Evolutionary conservation across 2,113 vertebrate genomes (phyloP).

Genomic region (Ptilorrhoa leucosticta): DNA sequence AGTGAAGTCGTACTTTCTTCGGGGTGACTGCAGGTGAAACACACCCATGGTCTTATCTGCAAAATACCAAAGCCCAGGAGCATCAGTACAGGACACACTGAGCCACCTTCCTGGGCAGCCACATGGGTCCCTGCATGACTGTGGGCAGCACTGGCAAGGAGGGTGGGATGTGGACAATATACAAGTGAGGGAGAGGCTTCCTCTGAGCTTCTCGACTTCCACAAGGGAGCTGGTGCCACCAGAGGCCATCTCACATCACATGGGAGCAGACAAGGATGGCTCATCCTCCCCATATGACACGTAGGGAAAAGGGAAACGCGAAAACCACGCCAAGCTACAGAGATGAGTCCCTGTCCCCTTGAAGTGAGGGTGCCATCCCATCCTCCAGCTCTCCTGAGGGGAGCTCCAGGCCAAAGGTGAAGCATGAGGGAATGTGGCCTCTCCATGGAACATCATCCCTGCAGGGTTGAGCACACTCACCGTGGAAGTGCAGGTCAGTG

Average conservation of each 20-base stretch:
- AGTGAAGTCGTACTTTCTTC: conserved; percentile 82
- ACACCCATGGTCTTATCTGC: conserved; percentile 88
- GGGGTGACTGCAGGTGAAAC: conserved; percentile 84
- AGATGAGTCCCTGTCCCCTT: not conserved
- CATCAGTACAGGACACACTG: not conserved
- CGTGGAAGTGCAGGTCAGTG: conserved; percentile 88
- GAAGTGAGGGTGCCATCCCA: not conserved
- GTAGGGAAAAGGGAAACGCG: not conserved
- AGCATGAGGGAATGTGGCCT: not conserved
- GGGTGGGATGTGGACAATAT: not conserved
- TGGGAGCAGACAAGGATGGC: not conserved
- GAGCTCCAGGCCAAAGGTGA: not conserved
- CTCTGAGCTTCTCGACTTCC: not conserved
- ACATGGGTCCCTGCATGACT: fast-evolving
- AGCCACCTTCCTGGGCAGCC: not conserved
- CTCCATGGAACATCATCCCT: not conserved
- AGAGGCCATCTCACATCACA: not conserved
- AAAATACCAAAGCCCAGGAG: not conserved
- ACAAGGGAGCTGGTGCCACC: not conserved
- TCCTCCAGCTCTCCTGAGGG: not conserved
- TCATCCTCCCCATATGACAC: fast-evolving
- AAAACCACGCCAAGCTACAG: not conserved
- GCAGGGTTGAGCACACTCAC: conserved; percentile 52
- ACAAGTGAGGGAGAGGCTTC: not conserved
- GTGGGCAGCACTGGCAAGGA: not conserved